These are phyloP conservation scores for Pyrgilauda ruficollis DNA, from an alignment of 2,113 vertebrate genomes.

Conservation along the genomic window DNA sequence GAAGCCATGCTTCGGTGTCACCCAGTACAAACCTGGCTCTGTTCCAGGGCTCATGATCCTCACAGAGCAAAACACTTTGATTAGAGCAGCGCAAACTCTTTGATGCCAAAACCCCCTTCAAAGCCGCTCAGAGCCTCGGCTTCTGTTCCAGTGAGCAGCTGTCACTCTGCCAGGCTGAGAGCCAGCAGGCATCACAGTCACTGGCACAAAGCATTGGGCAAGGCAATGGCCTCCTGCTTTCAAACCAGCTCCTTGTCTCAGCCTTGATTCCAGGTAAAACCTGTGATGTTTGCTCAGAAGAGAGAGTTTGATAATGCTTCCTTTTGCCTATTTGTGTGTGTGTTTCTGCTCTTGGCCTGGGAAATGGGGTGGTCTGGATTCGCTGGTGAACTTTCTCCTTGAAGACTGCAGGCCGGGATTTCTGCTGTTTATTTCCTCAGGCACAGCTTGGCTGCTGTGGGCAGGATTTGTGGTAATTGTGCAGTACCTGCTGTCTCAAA, in stretches of 20 bases:
- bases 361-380: background rate
- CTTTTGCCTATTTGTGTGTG: background rate
- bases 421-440: background rate
- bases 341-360: background rate
- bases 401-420: background rate
- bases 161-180: background rate
- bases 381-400: background rate
- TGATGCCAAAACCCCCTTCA: conserved; percentile 5
- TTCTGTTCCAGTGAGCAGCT: conserved; percentile 47
- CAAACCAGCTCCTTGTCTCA: background rate
- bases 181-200: background rate
- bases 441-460: background rate
- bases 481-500: background rate
- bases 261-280: background rate
- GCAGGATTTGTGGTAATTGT: background rate
- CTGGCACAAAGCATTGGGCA: fast-evolving
- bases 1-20: background rate
- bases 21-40: background rate
- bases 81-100: conserved; percentile 6
- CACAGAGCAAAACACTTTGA: conserved; percentile 31
- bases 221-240: background rate
- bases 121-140: background rate
- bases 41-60: conserved; percentile 23
- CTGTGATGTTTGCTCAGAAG: background rate
- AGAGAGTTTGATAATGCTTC: background rate